Base-by-base conservation (phyloP, 1,140 invertebrate species). In the Lethrus apterus region DNA sequence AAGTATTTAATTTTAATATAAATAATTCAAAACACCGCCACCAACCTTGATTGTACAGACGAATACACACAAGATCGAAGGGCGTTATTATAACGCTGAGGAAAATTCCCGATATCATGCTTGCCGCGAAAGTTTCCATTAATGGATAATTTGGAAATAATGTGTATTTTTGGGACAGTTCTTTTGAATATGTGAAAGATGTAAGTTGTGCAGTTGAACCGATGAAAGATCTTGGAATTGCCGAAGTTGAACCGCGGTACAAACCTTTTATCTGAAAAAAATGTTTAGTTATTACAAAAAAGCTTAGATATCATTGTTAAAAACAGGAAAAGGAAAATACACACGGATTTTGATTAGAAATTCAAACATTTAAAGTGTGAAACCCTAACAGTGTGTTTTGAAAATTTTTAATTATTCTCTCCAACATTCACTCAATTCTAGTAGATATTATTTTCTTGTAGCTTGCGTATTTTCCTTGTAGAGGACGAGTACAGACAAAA, bases 21-120 rank as follows among this genome's bases (percentile, higher is more conserved):
- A n/a, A 7, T 26, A 26, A 26, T 26, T 26, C n/a, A 26, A 26
- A 7, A 26, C 24, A 7, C 24, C 24, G n/a, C 7, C n/a, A 26
- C n/a, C 35, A 67, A 83, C 85, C 80, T 79, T 94, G 91, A 70
- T 94, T 94, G 53, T 91, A 94, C 9, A 95, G 67, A 40, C 91
- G 73, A 1, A 90, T 93, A 0, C 87, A 86, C 23, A 94, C 77
- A 0, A 93, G 84, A 69, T 95, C 91, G 54, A 93, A 89, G 0
- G 91, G 92, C 26, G 89, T 91, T 71, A 94, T 88, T 33, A 78
- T 80, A 0, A 88, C 31, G 0, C 85, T 83, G 59, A 93, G 84
- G 7, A 83, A 76, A 9, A 86, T 64, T 2, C 90, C 89, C 8
- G 87, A 85, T 2, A 89, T 65, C 58, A 87, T 77, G 15, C 86